A percentile compares a stretch with the other conserved stretches of the same genome.
These are phyloP conservation scores for Rana temporaria DNA, from an alignment of 2,113 vertebrate genomes.

Conservation along the genomic window DNA sequence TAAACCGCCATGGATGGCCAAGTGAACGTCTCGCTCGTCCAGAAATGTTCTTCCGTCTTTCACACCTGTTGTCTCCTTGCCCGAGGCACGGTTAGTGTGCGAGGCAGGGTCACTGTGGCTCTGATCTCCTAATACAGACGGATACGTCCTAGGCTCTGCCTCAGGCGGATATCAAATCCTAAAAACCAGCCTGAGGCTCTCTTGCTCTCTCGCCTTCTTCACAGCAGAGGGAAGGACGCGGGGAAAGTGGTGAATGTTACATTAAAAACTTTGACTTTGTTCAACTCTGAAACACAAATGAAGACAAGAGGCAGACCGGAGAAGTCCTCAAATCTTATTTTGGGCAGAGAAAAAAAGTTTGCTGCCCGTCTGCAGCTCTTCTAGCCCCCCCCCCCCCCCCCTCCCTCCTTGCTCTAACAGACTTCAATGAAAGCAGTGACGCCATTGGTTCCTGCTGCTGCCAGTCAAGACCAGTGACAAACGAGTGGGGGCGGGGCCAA, in stretches of 20 bases:
- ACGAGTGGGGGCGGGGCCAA: too few relatives aligned
- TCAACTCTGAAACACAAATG: not conserved
- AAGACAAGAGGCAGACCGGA: not conserved
- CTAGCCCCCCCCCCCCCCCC: too few relatives aligned
- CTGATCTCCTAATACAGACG: conserved; percentile 1
- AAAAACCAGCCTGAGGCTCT: conserved; percentile 10
- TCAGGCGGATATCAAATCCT: conserved; percentile 34
- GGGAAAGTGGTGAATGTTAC: not conserved
- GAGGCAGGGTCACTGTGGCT: conserved; percentile 14
- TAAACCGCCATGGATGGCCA: too few relatives aligned
- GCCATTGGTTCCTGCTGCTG: too few relatives aligned
- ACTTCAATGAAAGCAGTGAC: too few relatives aligned
- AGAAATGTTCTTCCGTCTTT: too few relatives aligned
- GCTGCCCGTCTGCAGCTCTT: too few relatives aligned
- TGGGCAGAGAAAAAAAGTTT: too few relatives aligned
- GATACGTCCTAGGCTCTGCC: conserved; percentile 13
- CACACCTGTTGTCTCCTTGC: conserved; percentile 33
- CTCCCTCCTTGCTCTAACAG: too few relatives aligned
- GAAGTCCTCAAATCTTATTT: too few relatives aligned
- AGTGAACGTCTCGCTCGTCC: not conserved
- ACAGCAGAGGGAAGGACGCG: not conserved
- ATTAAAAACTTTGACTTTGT: not conserved
- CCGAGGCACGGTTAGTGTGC: not conserved
- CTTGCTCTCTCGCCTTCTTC: not conserved
- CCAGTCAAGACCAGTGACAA: too few relatives aligned